A percentile compares a stretch with the other conserved stretches of the same genome.
Conservation (phyloP, 2,888 invertebrate genomes). For the Ophraella communa region DNA sequence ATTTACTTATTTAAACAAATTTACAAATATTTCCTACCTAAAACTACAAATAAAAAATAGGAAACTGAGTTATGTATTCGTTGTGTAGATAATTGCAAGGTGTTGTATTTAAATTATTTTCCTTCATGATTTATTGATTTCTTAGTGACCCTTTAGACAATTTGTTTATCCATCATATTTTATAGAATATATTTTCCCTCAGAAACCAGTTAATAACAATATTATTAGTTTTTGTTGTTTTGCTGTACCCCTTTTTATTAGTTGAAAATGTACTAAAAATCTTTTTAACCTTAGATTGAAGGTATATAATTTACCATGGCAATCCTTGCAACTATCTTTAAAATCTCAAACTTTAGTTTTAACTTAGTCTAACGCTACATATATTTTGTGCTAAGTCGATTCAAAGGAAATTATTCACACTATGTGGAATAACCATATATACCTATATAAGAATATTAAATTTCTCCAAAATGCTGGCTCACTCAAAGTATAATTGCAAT, state of each 20-base stretch:
- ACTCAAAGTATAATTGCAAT: constrained; percentile 3
- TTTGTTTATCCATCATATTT: too few species aligned
- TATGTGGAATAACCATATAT: constrained; percentile 1
- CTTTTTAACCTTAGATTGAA: too few species aligned
- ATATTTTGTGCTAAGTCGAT: constrained; percentile 59
- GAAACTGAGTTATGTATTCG: constrained; percentile 43
- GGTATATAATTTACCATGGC: too few species aligned
- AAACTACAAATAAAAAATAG: constrained; percentile 40
- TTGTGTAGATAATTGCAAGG: constrained; percentile 48
- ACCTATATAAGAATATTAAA: constrained; percentile 19
- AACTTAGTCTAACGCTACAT: constrained; percentile 45
- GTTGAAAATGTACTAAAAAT: too few species aligned
- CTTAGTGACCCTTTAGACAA: too few species aligned
- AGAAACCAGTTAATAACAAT: too few species aligned
- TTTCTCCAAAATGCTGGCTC: constrained; percentile 10
- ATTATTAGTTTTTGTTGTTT: too few species aligned
- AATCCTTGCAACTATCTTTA: constrained; percentile 15
- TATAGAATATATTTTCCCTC: too few species aligned
- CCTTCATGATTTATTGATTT: too few species aligned
- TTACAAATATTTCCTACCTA: constrained; percentile 45
- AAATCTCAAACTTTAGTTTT: constrained; percentile 34
- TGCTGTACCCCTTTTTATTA: too few species aligned
- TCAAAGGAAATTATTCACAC: constrained; percentile 37
- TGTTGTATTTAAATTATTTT: constrained; percentile 12
- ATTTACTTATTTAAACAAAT: constrained; percentile 43